A percentile compares a stretch with the other conserved stretches of the same genome.
phyloP scores from a whole-genome alignment of 1,140 invertebrate species.

The Nixonia krombeini region DNA sequence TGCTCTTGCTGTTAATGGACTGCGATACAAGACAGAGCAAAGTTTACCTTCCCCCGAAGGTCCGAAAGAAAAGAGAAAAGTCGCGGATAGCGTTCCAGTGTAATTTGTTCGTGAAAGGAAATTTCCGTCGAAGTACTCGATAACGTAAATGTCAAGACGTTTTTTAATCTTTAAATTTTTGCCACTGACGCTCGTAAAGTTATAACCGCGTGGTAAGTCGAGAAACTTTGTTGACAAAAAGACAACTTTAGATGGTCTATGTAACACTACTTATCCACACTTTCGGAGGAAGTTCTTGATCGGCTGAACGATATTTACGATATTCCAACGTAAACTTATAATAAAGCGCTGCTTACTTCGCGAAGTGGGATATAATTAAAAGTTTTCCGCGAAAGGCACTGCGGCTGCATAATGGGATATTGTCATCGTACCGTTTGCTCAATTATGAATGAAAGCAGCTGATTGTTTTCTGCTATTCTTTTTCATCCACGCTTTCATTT shows the following conservation, averaged over 20 bases:
- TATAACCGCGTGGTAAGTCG: constrained; percentile 31
- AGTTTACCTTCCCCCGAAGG: no score
- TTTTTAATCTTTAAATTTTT: constrained; percentile 25
- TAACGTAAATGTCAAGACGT: not conserved
- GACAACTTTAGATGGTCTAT: constrained; percentile 40
- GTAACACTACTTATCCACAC: constrained; percentile 40
- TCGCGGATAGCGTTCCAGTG: no score
- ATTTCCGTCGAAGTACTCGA: no score
- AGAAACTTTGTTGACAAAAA: constrained; percentile 34
- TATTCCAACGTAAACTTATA: constrained; percentile 49
- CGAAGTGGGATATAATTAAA: constrained; percentile 47
- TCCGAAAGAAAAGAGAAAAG: no score
- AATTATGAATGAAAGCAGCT: constrained; percentile 30
- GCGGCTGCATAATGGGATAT: constrained; percentile 37
- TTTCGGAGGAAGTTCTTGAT: constrained; percentile 33
- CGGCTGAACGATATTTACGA: constrained; percentile 44
- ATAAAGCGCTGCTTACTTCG: constrained; percentile 40
- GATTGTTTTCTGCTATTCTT: constrained; percentile 30
- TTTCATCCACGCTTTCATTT: constrained; percentile 20
- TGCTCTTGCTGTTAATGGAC: no score
- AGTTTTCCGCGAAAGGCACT: constrained; percentile 32
- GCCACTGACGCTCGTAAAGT: constrained; percentile 22
- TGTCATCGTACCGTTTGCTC: constrained; percentile 33
- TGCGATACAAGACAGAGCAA: no score
- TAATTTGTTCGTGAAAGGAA: not conserved